Evolutionary conservation across 2,113 vertebrate species (phyloP).

Genomic region (Sturnira hondurensis): DNA sequence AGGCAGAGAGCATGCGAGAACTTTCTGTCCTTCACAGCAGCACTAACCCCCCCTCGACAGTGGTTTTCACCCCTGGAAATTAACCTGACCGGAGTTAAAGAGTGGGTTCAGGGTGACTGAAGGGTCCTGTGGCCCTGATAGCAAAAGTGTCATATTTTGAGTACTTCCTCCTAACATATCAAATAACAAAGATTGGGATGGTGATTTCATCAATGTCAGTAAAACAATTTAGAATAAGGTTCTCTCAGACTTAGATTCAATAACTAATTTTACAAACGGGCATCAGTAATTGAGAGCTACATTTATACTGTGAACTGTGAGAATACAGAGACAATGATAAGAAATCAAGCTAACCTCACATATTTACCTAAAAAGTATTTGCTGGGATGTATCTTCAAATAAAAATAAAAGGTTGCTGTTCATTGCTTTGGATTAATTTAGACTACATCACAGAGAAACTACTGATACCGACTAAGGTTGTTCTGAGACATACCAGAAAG

Average conservation of each 20-base stretch:
- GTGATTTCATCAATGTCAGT: background rate
- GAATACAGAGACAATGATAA: background rate
- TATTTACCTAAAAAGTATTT: background rate
- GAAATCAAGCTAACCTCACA: background rate
- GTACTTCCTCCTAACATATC: background rate
- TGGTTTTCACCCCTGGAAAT: background rate
- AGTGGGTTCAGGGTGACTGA: background rate
- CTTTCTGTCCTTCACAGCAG: background rate
- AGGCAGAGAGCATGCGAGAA: background rate
- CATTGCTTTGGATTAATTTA: background rate
- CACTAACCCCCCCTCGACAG: background rate
- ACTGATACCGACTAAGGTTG: background rate
- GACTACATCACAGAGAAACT: background rate
- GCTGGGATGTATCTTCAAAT: background rate
- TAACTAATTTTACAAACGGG: slow-evolving; percentile 14
- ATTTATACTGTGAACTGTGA: background rate
- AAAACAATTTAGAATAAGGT: background rate
- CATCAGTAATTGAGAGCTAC: background rate
- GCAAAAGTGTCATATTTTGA: background rate
- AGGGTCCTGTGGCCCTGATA: background rate
- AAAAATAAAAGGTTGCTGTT: background rate
- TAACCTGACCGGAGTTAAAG: background rate
- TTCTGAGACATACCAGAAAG: background rate
- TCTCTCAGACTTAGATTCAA: background rate
- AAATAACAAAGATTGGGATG: background rate